Evolutionary conservation across 2,797 vertebrate species (phyloP), one percentile per base, ranked within the genome.

Genomic region (Alfaro cultratus): DNA sequence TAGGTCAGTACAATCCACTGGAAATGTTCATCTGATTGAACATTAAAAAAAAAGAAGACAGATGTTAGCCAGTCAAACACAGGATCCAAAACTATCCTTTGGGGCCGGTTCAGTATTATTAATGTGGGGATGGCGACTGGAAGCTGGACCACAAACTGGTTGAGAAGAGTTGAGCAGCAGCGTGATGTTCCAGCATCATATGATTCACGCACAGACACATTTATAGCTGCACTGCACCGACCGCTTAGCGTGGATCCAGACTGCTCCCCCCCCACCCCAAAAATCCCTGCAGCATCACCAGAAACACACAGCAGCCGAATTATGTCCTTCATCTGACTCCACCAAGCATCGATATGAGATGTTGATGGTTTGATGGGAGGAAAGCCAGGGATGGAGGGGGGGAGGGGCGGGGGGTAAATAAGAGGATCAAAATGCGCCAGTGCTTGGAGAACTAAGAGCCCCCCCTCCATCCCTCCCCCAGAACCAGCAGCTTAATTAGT

Each of bases 251-350:
- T 31, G 71, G 45, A 29, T 21, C 31, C 43, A 34, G 47, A 34
- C 73, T 36, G 10, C 10, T 10, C 3, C 4, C 57, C 13, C n/a
- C 57, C 12, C 6, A 13, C 1, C 15, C 29, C 29, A 29, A 26
- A 10, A 55, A 31, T 62, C 3, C 6, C 23, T 10, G 43, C 45
- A 29, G 83, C 82, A 83, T 73, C 83, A 64, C 15, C 53, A 36
- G 34, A 29, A 64, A 76, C 16, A 51, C 62, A 67, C 55, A 73
- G 70, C 39, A 67, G 11, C 55, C 39, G 49, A 75, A 79, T 78
- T 84, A 76, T 74, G 87, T 88, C 92, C 93, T 92, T 94, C 89
- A 91, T 79, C 77, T 83, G 89, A 91, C 89, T 88, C 87, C 83
- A 68, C 49, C 1, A 0, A 79, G 87, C 89, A 88, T 84, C 87